Percentiles rank a stretch among this genome's conserved stretches.
Conservation (phyloP, 2,888 invertebrate genomes). For the Mythimna loreyi region DNA sequence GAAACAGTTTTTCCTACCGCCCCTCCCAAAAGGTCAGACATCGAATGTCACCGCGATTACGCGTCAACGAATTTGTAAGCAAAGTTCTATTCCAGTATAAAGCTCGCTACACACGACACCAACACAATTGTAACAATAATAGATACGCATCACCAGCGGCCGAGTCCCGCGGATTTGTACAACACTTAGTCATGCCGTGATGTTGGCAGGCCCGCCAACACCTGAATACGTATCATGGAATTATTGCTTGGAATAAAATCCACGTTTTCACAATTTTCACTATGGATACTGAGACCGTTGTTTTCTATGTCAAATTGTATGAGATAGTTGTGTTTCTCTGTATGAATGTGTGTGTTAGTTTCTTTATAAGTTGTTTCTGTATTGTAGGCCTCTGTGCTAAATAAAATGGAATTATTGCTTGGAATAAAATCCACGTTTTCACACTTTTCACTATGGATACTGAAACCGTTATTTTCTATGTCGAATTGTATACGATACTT, state of each 20-base stretch:
- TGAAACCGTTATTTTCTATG: too few species aligned
- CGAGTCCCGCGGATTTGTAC: conserved; percentile 50
- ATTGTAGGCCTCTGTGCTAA: too few species aligned
- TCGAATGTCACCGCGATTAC: conserved; percentile 56
- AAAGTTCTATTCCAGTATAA: conserved; percentile 63
- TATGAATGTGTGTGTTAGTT: too few species aligned
- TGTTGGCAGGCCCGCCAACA: conserved; percentile 63
- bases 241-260: conserved; percentile 58
- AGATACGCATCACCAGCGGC: conserved; percentile 65
- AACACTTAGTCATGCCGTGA: conserved; percentile 59
- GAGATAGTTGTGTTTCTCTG: too few species aligned
- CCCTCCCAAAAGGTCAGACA: conserved; percentile 47
- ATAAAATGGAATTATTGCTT: conserved; percentile 63
- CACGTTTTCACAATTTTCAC: background rate
- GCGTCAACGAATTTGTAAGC: conserved; percentile 44
- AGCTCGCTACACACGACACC: conserved; percentile 73
- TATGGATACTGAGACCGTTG: too few species aligned
- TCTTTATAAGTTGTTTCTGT: too few species aligned
- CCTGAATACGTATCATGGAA: conserved; percentile 65
- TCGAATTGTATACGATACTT: too few species aligned
- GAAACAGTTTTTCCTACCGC: background rate
- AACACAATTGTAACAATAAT: conserved; percentile 70
- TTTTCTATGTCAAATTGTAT: too few species aligned
- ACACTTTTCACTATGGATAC: background rate
- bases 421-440: conserved; percentile 39